phyloP scores from a whole-genome alignment of 2,888 invertebrate genomes.

The Tortricodes alternella region DNA sequence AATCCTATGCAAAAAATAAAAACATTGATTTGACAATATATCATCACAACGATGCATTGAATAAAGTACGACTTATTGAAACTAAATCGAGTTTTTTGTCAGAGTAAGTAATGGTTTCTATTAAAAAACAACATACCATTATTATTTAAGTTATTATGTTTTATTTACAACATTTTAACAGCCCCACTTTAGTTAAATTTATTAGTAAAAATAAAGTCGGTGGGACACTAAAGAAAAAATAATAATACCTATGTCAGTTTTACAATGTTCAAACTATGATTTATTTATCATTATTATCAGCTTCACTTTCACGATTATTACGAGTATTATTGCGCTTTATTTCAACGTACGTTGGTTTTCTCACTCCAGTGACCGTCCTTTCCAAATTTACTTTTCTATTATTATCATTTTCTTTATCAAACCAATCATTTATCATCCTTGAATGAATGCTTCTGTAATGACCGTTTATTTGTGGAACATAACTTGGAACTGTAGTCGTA shows the following conservation, averaged over 20 bases:
- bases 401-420: slow-evolving; percentile 51
- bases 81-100: not conserved
- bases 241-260: not conserved
- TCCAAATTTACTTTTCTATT: slow-evolving; percentile 62
- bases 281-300: slow-evolving; percentile 26
- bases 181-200: slow-evolving; percentile 29
- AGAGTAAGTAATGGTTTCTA: not conserved
- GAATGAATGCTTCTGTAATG: slow-evolving; percentile 65
- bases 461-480: slow-evolving; percentile 71
- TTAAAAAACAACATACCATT: not conserved
- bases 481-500: slow-evolving; percentile 49
- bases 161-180: slow-evolving; percentile 39
- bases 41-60: too few relatives aligned
- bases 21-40: too few relatives aligned
- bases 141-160: not conserved
- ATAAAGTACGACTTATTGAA: not conserved
- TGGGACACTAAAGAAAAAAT: slow-evolving; percentile 34
- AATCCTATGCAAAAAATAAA: too few relatives aligned
- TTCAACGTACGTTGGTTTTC: slow-evolving; percentile 60
- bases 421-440: slow-evolving; percentile 46
- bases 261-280: slow-evolving; percentile 8
- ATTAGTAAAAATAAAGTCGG: slow-evolving; percentile 34
- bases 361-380: slow-evolving; percentile 52
- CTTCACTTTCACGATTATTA: slow-evolving; percentile 14
- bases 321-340: slow-evolving; percentile 61